A percentile compares a stretch with the other conserved stretches of the same genome.
Conservation (phyloP, 2,113 vertebrate species). For the Oriolus oriolus region DNA sequence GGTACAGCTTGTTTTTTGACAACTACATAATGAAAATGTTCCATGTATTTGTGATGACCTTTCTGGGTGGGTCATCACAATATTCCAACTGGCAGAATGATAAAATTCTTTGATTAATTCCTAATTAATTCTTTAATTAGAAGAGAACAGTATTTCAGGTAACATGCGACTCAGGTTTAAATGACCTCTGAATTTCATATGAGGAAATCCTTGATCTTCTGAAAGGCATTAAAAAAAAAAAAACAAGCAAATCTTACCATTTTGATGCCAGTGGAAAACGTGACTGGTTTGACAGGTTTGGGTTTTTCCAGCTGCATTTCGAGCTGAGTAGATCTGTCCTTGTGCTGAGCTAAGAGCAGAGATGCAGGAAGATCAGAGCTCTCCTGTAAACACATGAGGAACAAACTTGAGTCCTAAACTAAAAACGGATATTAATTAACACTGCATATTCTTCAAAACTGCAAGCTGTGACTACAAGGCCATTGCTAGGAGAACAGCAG, state of each 20-base stretch:
- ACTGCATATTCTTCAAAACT: not conserved
- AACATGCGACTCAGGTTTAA: not conserved
- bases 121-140: not conserved
- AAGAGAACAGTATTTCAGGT: not conserved
- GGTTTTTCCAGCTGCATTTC: constrained; percentile 91
- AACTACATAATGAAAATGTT: not conserved
- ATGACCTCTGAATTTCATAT: not conserved
- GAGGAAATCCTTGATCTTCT: not conserved
- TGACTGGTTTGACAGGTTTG: constrained; percentile 84
- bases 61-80: not conserved
- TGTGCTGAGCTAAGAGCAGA: constrained; percentile 92
- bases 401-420: constrained; percentile 4
- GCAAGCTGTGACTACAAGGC: constrained; percentile 5
- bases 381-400: constrained; percentile 77
- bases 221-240: not conserved
- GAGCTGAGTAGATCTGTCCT: constrained; percentile 87
- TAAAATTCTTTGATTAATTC: not conserved
- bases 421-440: constrained; percentile 2
- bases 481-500: not conserved
- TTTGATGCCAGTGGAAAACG: constrained; percentile 95
- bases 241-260: constrained; percentile 80
- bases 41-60: not conserved
- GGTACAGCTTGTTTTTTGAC: not conserved
- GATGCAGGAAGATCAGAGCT: constrained; percentile 90
- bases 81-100: not conserved